phyloP scores from a whole-genome alignment of 2,797 vertebrate genomes.

The Smutsia gigantea region DNA sequence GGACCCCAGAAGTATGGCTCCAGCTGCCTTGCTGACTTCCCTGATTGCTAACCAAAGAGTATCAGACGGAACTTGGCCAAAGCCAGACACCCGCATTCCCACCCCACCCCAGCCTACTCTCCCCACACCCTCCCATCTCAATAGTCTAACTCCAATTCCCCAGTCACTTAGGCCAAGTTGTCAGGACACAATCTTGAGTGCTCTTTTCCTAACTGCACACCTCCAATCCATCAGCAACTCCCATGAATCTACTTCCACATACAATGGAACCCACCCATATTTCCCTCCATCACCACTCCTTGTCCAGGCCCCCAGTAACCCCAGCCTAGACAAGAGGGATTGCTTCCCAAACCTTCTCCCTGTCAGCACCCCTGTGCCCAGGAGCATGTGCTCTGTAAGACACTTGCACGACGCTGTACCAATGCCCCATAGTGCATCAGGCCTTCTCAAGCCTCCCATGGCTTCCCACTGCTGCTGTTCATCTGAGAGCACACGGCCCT shows the following conservation, averaged over 20 bases:
- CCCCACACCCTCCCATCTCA: not conserved
- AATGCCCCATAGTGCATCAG: rapidly evolving
- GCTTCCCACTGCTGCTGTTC: rapidly evolving
- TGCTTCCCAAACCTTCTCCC: not conserved
- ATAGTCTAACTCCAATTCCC: too few species aligned
- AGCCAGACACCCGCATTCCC: not conserved
- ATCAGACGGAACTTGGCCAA: rapidly evolving
- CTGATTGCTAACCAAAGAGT: not conserved
- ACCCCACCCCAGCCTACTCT: not conserved
- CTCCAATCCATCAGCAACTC: not conserved
- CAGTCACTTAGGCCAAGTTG: not conserved
- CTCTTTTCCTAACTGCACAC: not conserved
- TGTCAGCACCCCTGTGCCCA: rapidly evolving
- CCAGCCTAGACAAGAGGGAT: rapidly evolving
- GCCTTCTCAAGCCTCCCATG: too few species aligned
- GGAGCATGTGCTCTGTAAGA: not conserved
- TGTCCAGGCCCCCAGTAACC: not conserved
- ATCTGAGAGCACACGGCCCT: rapidly evolving
- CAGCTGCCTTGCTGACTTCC: not conserved
- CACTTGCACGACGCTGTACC: not conserved
- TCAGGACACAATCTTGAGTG: not conserved
- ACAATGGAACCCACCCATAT: rapidly evolving
- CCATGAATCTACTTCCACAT: not conserved
- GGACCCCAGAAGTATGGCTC: not conserved
- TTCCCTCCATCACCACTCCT: not conserved